Percentiles rank a stretch among this genome's conserved stretches.
Evolutionary conservation across 1,140 invertebrate species (phyloP).

Genomic region (Hycleus cichorii): DNA sequence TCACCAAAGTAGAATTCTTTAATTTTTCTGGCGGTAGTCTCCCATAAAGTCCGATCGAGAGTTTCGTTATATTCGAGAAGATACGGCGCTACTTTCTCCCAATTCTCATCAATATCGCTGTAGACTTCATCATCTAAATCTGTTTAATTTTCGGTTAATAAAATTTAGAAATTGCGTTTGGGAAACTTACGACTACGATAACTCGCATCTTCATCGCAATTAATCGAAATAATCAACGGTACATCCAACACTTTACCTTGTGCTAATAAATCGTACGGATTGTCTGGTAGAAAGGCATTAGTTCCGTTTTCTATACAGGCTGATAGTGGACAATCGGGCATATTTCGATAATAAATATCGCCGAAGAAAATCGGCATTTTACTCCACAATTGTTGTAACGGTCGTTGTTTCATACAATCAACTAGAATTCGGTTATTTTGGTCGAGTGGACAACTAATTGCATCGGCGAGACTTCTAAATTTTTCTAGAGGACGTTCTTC

Average conservation of each 20-base stretch:
- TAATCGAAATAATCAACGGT: neutral
- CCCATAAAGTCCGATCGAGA: neutral
- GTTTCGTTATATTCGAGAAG: conserved; percentile 7
- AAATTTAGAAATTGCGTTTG: too few species aligned
- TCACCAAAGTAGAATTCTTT: too few species aligned
- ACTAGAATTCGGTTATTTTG: neutral
- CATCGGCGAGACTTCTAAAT: neutral
- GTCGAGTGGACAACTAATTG: neutral
- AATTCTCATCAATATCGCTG: conserved; percentile 41
- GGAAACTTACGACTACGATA: conserved; percentile 5
- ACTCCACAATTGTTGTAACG: neutral
- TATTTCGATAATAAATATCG: neutral
- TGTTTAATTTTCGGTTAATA: neutral
- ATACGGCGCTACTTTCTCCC: neutral
- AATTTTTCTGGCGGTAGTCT: neutral
- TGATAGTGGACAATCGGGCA: neutral
- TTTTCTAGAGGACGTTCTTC: neutral
- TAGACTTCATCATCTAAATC: conserved; percentile 24
- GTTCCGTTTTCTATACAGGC: too few species aligned
- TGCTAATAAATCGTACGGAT: neutral
- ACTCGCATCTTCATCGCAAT: neutral
- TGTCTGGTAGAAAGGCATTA: neutral
- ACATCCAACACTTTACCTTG: neutral
- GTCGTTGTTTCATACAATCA: neutral
- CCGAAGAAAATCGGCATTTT: neutral